Evolutionary conservation across 1,140 invertebrate genomes (phyloP).

Genomic region (Sarcophaga bullata): DNA sequence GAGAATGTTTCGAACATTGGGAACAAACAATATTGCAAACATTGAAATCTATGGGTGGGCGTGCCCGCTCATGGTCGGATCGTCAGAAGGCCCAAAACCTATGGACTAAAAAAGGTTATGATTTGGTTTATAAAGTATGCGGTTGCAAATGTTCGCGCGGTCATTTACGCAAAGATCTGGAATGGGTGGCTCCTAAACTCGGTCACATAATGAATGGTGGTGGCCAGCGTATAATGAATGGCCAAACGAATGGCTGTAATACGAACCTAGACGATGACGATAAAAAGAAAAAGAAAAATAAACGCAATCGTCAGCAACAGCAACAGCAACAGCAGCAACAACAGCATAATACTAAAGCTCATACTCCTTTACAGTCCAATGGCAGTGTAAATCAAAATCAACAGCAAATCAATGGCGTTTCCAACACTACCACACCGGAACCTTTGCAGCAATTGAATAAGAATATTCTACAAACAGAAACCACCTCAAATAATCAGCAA

Average conservation of each 20-base stretch:
- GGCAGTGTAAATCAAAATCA: conserved; percentile 43
- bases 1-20: conserved; percentile 94
- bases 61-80: conserved; percentile 93
- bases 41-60: conserved; percentile 87
- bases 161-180: conserved; percentile 92
- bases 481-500: conserved; percentile 47
- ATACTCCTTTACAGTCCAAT: conserved; percentile 62
- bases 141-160: conserved; percentile 88
- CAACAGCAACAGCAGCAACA: conserved; percentile 62
- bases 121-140: conserved; percentile 90
- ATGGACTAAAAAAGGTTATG: conserved; percentile 98
- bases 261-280: conserved; percentile 63
- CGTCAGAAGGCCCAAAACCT: conserved; percentile 92
- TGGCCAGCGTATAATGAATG: conserved; percentile 38
- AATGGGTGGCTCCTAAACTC: conserved; percentile 81
- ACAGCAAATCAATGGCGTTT: conserved; percentile 45
- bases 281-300: conserved; percentile 79
- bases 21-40: conserved; percentile 88
- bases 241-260: conserved; percentile 43
- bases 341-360: conserved; percentile 58
- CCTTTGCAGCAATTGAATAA: background rate
- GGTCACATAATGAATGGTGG: conserved; percentile 47
- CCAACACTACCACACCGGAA: conserved; percentile 1
- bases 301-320: conserved; percentile 69
- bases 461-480: conserved; percentile 19